Conservation (phyloP, 2,888 invertebrate species). For the Abscondita cerata region DNA sequence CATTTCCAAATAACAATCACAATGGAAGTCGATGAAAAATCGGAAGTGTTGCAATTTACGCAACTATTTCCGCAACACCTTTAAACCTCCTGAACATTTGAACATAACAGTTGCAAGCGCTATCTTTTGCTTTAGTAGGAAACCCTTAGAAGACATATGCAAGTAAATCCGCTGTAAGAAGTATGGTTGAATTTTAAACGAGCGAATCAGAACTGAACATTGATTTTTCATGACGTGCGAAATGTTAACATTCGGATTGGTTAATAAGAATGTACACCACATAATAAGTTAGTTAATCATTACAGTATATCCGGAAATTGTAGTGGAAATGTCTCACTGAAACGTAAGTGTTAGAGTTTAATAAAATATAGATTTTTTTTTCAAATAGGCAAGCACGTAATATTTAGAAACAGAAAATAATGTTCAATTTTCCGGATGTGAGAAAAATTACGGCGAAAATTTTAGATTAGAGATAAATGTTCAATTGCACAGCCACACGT, state of each 20-base stretch:
- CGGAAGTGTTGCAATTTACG: not conserved
- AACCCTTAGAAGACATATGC: too few species aligned
- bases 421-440: not conserved
- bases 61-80: not conserved
- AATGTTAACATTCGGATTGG: constrained; percentile 8
- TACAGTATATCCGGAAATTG: too few species aligned
- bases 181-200: constrained; percentile 3
- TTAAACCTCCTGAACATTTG: not conserved
- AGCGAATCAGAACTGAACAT: constrained; percentile 8
- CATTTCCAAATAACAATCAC: too few species aligned
- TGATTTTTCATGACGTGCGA: constrained; percentile 15
- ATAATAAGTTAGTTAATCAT: too few species aligned
- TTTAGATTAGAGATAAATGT: constrained; percentile 35
- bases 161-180: not conserved
- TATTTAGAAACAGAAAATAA: not conserved
- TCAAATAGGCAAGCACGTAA: too few species aligned
- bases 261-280: not conserved
- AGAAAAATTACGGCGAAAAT: constrained; percentile 29
- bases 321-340: too few species aligned
- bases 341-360: too few species aligned
- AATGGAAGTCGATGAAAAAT: too few species aligned
- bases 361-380: too few species aligned
- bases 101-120: too few species aligned
- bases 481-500: constrained; percentile 37
- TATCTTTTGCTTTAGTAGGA: too few species aligned